Conservation (phyloP, 2,888 invertebrate genomes). For the Eristalis intricaria region DNA sequence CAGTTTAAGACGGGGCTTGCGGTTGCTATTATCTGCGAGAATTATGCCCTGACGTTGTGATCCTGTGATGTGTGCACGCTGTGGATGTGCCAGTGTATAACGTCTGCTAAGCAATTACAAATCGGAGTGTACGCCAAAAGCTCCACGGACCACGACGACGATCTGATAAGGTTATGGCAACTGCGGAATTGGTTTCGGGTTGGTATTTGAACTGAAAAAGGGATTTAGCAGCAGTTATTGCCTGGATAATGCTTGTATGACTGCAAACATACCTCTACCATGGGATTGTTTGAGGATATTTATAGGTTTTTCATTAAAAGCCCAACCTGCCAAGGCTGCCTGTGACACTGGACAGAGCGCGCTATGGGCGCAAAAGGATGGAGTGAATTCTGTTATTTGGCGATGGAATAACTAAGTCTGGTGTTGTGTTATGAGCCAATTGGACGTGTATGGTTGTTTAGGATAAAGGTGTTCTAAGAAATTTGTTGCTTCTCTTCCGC, state of each 20-base stretch:
- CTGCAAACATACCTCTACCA: neutral
- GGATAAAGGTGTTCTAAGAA: too few relatives aligned
- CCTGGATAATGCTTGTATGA: neutral
- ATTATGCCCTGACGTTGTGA: conserved; percentile 19
- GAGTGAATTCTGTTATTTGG: too few relatives aligned
- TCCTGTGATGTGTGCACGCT: conserved; percentile 12
- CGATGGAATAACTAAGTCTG: too few relatives aligned
- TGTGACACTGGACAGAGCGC: neutral
- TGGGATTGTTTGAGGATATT: neutral
- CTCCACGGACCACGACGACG: conserved; percentile 9
- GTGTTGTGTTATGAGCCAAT: too few relatives aligned
- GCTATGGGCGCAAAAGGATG: neutral
- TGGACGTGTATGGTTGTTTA: too few relatives aligned
- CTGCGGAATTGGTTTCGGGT: conserved; percentile 51
- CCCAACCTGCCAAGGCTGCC: neutral
- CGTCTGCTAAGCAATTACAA: conserved; percentile 34
- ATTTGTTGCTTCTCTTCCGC: too few relatives aligned
- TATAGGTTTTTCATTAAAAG: neutral
- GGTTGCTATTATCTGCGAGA: conserved; percentile 57
- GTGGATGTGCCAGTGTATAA: neutral
- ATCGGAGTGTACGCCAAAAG: conserved; percentile 14
- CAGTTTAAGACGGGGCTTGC: conserved; percentile 65
- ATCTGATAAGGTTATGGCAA: conserved; percentile 58
- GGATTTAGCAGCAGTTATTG: neutral
- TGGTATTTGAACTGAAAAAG: neutral